Base-by-base conservation (phyloP, 2,797 vertebrate genomes). In the Petrocephalus sullivani region DNA sequence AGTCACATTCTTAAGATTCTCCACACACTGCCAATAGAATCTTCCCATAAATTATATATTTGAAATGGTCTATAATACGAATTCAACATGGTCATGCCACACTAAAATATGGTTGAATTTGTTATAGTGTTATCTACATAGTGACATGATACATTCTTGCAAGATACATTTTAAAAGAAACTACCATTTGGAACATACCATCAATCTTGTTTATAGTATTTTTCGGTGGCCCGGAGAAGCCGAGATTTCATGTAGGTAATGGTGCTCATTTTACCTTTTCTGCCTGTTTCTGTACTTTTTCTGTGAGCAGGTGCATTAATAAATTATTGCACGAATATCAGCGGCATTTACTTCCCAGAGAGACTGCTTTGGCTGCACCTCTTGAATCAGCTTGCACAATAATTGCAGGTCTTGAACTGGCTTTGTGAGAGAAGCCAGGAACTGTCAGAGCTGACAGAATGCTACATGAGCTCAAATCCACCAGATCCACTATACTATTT, bases 31-130 rank as follows among this genome's bases (percentile, higher is more conserved):
- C 41, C 75, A 81, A 49, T 81, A 41, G 41, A 81, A 81, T 49
- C 75, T 81, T 81, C 41, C 75, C 75, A 21, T 81, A 85, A 85
- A 56, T 54, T 85, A 85, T 54, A 54, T 14, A 54, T 85, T 85
- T 85, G 49, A 85, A 54, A 85, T 54, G 49, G 51, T 85, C 49
- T 56, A 21, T 54, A 83, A 83, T 83, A 83, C 8, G 51, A 54
- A 83, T 83, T 56, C 53, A 56, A 53, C 10, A 85, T 85, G 53
- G 82, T 84, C 82, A 53, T 84, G 51, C 46, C 49, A 23, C 6
- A 10, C 12, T 53, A 53, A 53, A 84, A 84, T 81, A 81, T 0
- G 41, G 75, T 37, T 41, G 33, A 75, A 37, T 75, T 19, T 75
- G 67, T 71, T 67, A 67, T 33, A 67, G 23, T 71, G 28, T 71